phyloP scores from a whole-genome alignment of 64 coral and sea anemone species.

The Orbicella faveolata region DNA sequence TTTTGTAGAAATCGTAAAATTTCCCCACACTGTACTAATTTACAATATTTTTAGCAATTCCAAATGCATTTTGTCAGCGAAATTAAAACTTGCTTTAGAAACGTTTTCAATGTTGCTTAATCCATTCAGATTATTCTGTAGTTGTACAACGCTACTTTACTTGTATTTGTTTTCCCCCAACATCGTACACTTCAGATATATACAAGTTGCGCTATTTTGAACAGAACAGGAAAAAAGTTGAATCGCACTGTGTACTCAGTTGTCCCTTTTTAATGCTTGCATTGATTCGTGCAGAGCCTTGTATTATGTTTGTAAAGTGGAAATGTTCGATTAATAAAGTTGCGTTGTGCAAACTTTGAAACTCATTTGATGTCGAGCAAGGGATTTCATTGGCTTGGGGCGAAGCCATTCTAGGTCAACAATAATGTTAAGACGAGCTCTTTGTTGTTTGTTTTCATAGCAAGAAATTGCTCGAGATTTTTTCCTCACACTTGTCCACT shows the following conservation, averaged over 20 bases:
- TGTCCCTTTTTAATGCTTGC: slow-evolving; percentile 35
- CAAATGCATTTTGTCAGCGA: no score
- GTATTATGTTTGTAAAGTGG: slow-evolving; percentile 38
- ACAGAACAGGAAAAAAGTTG: slow-evolving; percentile 18
- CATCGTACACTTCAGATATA: slow-evolving; percentile 2
- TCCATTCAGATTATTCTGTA: not conserved
- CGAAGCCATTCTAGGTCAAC: slow-evolving; percentile 11
- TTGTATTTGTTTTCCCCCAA: not conserved
- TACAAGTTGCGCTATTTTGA: slow-evolving; percentile 7
- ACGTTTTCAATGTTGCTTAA: not conserved
- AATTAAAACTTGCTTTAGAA: not conserved
- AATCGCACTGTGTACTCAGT: slow-evolving; percentile 26
- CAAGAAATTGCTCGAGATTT: not conserved
- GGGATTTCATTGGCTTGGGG: slow-evolving; percentile 3
- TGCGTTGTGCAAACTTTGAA: slow-evolving; percentile 31
- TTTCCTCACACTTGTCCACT: slow-evolving; percentile 20
- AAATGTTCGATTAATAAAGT: slow-evolving; percentile 53
- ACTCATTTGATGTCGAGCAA: not conserved
- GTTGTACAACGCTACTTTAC: not conserved
- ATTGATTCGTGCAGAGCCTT: not conserved
- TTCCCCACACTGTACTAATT: no score
- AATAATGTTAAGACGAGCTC: not conserved
- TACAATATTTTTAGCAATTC: no score
- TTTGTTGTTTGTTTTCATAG: slow-evolving; percentile 28
- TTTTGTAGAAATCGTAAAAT: not conserved